phyloP scores from a whole-genome alignment of 2,797 vertebrate genomes.

The Catostomus latipinnis region DNA sequence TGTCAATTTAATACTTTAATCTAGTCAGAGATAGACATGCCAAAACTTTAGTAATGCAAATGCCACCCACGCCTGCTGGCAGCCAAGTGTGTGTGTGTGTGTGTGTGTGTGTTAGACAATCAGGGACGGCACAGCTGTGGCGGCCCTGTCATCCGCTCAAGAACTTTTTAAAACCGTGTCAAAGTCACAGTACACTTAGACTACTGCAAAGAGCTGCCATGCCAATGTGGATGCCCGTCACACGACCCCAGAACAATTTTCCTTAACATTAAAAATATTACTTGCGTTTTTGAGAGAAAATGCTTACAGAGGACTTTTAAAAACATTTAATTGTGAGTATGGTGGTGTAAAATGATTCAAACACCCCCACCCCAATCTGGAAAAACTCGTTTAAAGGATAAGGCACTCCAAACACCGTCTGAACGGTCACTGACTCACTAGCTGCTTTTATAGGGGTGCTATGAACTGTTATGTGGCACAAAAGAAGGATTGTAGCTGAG shows the following conservation, averaged over 20 bases:
- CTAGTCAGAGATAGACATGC: slow-evolving; percentile 48
- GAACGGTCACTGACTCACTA: slow-evolving; percentile 56
- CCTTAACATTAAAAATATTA: slow-evolving; percentile 45
- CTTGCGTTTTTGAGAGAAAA: slow-evolving; percentile 20
- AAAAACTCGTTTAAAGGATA: slow-evolving; percentile 45
- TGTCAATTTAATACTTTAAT: slow-evolving; percentile 33
- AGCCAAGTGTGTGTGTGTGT: slow-evolving; percentile 15
- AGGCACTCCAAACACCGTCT: slow-evolving; percentile 39
- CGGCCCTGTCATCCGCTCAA: not conserved
- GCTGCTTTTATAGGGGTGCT: slow-evolving; percentile 38
- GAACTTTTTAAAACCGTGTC: slow-evolving; percentile 47
- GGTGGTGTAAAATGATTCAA: not conserved
- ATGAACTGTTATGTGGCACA: slow-evolving; percentile 4
- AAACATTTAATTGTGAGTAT: not conserved
- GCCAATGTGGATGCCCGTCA: slow-evolving; percentile 21
- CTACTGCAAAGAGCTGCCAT: slow-evolving; percentile 29
- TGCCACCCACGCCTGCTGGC: slow-evolving; percentile 32
- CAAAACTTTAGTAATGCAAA: slow-evolving; percentile 49
- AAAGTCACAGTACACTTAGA: slow-evolving; percentile 41
- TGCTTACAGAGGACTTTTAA: slow-evolving; percentile 1
- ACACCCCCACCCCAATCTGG: slow-evolving; percentile 29
- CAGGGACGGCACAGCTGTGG: slow-evolving; percentile 39
- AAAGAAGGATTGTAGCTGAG: slow-evolving; percentile 39
- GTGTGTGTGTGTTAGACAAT: slow-evolving; percentile 13
- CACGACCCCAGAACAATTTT: slow-evolving; percentile 51